phyloP scores from a whole-genome alignment of 2,113 vertebrate species.

The Psettodes erumei region DNA sequence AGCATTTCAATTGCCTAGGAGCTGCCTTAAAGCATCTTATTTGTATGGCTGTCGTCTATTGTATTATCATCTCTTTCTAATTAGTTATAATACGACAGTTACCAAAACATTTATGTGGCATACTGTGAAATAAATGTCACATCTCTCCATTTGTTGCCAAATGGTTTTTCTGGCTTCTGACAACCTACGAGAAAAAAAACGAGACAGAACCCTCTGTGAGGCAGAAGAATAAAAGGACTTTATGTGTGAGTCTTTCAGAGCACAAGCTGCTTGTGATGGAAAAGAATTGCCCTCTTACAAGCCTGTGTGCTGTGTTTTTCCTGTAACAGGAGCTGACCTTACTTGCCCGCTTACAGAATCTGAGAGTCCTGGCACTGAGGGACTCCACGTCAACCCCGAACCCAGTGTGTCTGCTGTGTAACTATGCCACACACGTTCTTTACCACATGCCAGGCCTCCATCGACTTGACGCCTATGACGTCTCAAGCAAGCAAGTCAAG shows the following conservation, averaged over 20 bases:
- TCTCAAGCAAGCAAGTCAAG: conserved; percentile 86
- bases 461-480: conserved; percentile 86
- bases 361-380: conserved; percentile 86
- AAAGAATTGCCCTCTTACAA: neutral
- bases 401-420: conserved; percentile 89
- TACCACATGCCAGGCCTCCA: conserved; percentile 89
- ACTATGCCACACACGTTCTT: conserved; percentile 89
- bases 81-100: too few species aligned
- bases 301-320: conserved; percentile 2
- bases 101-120: neutral
- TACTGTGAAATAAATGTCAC: neutral
- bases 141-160: neutral
- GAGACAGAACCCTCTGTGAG: neutral
- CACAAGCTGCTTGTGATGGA: neutral
- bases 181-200: neutral
- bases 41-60: too few species aligned
- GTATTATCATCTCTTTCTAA: neutral
- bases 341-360: conserved; percentile 79
- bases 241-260: neutral
- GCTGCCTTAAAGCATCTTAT: neutral
- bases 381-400: conserved; percentile 87
- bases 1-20: neutral
- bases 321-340: conserved; percentile 86
- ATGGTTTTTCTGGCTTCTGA: neutral
- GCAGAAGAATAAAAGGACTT: neutral